A percentile compares a stretch with the other conserved stretches of the same genome.
These are phyloP conservation scores for Clunio marinus DNA, from an alignment of 2,888 invertebrate species.

Conservation along the genomic window DNA sequence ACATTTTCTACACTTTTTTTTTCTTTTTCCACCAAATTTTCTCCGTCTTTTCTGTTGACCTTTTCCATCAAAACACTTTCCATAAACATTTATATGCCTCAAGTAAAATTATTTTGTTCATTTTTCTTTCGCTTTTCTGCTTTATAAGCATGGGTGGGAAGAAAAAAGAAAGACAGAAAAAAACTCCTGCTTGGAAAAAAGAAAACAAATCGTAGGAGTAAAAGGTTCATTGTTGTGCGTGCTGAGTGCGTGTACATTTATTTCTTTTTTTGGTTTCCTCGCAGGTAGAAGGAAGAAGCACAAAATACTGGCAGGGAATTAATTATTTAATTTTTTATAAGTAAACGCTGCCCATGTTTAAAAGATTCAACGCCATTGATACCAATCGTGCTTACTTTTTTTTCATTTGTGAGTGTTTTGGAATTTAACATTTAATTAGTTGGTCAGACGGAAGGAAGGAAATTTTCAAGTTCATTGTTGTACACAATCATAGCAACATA, in stretches of 20 bases:
- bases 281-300: no score
- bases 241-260: background rate
- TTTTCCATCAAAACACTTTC: constrained; percentile 25
- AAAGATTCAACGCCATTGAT: no score
- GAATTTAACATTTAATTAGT: no score
- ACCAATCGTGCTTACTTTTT: no score
- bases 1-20: constrained; percentile 4
- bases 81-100: constrained; percentile 1
- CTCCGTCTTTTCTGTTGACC: constrained; percentile 11
- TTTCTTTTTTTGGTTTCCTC: background rate
- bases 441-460: no score
- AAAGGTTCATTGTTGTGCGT: background rate
- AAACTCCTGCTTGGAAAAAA: background rate
- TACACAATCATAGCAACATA: no score
- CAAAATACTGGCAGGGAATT: background rate
- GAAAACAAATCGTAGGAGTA: no score
- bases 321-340: background rate
- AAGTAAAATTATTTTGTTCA: constrained; percentile 23
- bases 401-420: no score
- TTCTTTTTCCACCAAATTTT: background rate
- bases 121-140: background rate
- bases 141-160: background rate
- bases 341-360: background rate
- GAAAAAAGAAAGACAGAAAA: background rate
- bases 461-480: no score